These are phyloP conservation scores for Aleadryas rufinucha DNA, from an alignment of 2,113 vertebrate genomes.

Conservation along the genomic window DNA sequence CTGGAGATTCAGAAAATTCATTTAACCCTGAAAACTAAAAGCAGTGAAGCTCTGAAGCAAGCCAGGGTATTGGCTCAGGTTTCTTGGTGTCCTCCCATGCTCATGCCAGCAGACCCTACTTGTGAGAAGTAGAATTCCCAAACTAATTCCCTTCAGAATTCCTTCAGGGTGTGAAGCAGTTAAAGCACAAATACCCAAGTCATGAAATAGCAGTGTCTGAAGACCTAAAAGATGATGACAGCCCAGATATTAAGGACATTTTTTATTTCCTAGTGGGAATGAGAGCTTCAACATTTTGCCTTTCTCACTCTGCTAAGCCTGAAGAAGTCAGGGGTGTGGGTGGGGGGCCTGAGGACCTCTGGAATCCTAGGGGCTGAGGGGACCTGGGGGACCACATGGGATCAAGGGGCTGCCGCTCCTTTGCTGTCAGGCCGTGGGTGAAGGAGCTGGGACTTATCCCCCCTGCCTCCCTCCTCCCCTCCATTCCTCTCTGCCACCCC, in stretches of 20 bases:
- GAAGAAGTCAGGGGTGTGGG: not conserved
- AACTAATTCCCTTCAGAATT: not conserved
- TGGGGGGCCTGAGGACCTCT: not conserved
- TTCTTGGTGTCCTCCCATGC: not conserved
- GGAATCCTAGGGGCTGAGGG: not conserved
- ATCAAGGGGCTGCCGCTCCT: not conserved
- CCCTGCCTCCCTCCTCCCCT: not conserved
- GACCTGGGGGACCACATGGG: no score
- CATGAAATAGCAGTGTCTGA: not conserved
- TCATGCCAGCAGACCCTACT: accelerated
- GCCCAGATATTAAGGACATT: not conserved
- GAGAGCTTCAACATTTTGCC: not conserved
- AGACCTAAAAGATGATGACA: not conserved
- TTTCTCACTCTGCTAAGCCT: not conserved
- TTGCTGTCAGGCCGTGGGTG: accelerated
- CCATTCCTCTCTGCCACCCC: not conserved
- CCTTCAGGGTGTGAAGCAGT: not conserved
- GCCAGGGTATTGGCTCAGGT: not conserved
- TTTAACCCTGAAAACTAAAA: not conserved
- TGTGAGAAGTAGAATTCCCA: not conserved
- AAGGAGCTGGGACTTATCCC: not conserved
- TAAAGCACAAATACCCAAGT: not conserved
- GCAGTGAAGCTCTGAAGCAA: not conserved
- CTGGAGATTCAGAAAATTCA: not conserved
- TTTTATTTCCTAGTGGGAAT: not conserved